Evolutionary conservation across 2,888 invertebrate species (phyloP).

Genomic region (Panzeria rudis): DNA sequence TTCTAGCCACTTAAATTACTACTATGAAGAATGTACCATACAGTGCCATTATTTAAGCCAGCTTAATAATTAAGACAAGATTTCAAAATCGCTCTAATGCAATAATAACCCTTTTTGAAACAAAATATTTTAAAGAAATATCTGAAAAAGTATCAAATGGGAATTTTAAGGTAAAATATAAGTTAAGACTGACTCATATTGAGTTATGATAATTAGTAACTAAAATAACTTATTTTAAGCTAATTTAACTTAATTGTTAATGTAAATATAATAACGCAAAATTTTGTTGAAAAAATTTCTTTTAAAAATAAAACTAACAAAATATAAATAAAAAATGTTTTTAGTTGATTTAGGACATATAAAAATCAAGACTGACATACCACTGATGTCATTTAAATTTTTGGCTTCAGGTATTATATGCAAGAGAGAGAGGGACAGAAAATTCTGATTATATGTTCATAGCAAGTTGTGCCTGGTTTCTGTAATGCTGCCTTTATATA

Average conservation of each 20-base stretch:
- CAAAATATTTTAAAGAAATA: background rate
- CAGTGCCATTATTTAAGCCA: conserved; percentile 72
- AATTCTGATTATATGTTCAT: too few relatives aligned
- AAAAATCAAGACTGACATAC: background rate
- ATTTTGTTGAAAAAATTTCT: background rate
- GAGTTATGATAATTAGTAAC: conserved; percentile 58
- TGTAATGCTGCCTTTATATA: too few relatives aligned
- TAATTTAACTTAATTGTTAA: conserved; percentile 38
- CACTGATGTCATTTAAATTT: too few relatives aligned
- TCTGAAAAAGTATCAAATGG: background rate
- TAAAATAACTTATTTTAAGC: conserved; percentile 39
- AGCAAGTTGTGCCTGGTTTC: too few relatives aligned
- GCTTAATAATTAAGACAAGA: conserved; percentile 47
- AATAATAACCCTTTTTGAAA: conserved; percentile 17
- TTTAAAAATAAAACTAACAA: background rate
- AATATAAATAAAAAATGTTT: background rate
- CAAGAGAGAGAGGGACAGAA: too few relatives aligned
- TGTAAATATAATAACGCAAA: conserved; percentile 1
- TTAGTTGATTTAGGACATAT: background rate
- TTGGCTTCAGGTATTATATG: too few relatives aligned
- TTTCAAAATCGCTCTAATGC: conserved; percentile 16
- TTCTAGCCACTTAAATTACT: conserved; percentile 41
- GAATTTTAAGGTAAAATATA: background rate
- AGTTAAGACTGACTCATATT: conserved; percentile 69
- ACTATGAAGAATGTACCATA: conserved; percentile 64